Evolutionary conservation across 2,113 vertebrate genomes (phyloP).

Genomic region (Corythornis cristatus): DNA sequence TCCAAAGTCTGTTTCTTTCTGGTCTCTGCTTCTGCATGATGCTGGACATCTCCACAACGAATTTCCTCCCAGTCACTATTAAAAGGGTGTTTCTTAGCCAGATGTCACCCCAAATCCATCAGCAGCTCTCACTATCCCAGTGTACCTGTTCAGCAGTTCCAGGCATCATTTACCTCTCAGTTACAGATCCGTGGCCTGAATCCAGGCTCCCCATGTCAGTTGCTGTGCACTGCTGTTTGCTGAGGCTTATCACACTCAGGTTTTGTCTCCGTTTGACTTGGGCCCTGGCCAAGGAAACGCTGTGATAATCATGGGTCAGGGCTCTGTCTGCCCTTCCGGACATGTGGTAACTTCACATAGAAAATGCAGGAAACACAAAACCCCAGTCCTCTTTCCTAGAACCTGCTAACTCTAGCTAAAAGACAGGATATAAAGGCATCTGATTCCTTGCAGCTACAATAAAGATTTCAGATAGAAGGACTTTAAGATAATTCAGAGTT

Average conservation of each 20-base stretch:
- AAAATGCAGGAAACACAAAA: not conserved
- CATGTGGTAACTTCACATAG: not conserved
- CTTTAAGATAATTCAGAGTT: not conserved
- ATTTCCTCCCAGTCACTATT: not conserved
- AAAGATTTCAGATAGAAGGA: not conserved
- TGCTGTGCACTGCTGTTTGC: not conserved
- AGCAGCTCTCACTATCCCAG: not conserved
- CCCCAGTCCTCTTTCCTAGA: not conserved
- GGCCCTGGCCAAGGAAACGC: not conserved
- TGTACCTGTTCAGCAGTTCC: not conserved
- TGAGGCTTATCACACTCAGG: not conserved
- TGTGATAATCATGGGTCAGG: not conserved
- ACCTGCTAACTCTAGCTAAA: not conserved
- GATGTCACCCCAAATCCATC: not conserved
- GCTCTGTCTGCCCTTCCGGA: no score
- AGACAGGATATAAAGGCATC: not conserved
- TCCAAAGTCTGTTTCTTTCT: not conserved
- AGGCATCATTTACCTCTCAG: not conserved
- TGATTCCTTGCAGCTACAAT: not conserved
- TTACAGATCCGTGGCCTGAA: not conserved
- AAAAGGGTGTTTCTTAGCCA: not conserved
- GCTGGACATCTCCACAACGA: not conserved
- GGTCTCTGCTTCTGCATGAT: not conserved
- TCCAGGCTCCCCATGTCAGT: not conserved
- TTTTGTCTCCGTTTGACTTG: not conserved